Base-by-base conservation (phyloP, 2,113 vertebrate genomes). In the Crotophaga sulcirostris region DNA sequence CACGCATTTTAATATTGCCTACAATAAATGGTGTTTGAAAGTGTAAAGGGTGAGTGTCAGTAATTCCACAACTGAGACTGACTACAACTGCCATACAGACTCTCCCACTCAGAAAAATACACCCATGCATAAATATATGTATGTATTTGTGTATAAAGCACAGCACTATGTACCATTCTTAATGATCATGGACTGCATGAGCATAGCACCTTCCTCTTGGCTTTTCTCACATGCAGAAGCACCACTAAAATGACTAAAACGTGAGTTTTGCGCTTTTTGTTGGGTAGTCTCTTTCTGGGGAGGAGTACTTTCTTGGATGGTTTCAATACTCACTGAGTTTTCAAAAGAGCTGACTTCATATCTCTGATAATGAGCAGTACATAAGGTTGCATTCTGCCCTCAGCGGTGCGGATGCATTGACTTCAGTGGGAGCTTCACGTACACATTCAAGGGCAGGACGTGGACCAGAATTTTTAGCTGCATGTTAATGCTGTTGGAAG, bases 21-120 rank as follows among this genome's bases (percentile, higher is more conserved):
- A 20, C 16, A 26, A 15, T 76, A 77, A 84, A 38, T 47, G 42
- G 7, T 94, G 49, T 60, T 86, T 88, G 38, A 51, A 93, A 60
- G 66, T 1, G 13, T 70, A 5, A 40, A 72, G 16, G 21, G 56
- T 29, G 64, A 69, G 70, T 87, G 89, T 62, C 87, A 93, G 40
- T 75, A 92, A 88, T 80, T 75, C 79, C 66, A 67, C 74, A 92
- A 45, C 2, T 69, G 83, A 78, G 92, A 80, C 66, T 94, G 42
- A 80, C n/a, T 90, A 12, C 11, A 34, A 45, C 59, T 87, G 51
- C 47, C 49, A 3, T 23, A 17, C 28, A 47, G 25, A 42, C 38
- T 95, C 34, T 83, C 72, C 68, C 51, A 67, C 87, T 83, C 76
- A 52, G n/a, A 44, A 67, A 31, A 82, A 58, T 20, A 51, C n/a